Base-by-base conservation (phyloP, 92 coral and sea anemone species). In the Paragorgia papillata region DNA sequence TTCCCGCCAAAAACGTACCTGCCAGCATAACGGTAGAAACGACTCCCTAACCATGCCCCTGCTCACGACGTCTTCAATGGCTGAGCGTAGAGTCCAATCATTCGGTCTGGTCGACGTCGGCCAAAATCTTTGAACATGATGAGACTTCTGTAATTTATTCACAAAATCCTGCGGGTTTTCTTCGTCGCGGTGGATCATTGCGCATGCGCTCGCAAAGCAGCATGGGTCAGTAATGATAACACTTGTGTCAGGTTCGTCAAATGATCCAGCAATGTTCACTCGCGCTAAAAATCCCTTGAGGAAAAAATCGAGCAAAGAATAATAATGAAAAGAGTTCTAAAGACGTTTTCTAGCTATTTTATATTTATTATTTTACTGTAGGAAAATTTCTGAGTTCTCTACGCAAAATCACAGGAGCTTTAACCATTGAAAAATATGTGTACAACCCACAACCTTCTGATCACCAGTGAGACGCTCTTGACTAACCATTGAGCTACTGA, bases 71-170 rank as follows among this genome's bases (percentile, higher is more conserved):
- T 94, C 98, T 31, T 91, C 98, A 35, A 94, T 83, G 8, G 98
- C 98, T 14, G 97, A 90, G 35, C 98, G 87, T 25, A 94, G 69
- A 5, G 98, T 94, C 98, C 98, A 94, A 43, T 94, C 98, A 57
- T 94, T 94, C 0, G 98, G 95, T 64, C 87, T 87, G 17, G 98
- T 91, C 20, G 90, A 89, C 6, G 98, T 88, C 2, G 98, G 98
- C 98, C 98, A 94, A 85, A 86, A 94, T 68, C 79, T 86, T 62
- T 91, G 90, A 25, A 94, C 74, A 34, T 61, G 76, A 2, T 89
- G 91, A 37, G 90, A 92, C 75, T 89, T 91, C 55, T 91, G 90
- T 69, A 94, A 87, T 66, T 80, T 85, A 13, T 92, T 96, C 18
- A 94, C 98, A 29, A 84, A 94, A 40, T 94, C 95, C 51, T 91